A percentile compares a stretch with the other conserved stretches of the same genome.
Conservation (phyloP, 1,140 invertebrate species). For the Brachionus asplanchnoidis region DNA sequence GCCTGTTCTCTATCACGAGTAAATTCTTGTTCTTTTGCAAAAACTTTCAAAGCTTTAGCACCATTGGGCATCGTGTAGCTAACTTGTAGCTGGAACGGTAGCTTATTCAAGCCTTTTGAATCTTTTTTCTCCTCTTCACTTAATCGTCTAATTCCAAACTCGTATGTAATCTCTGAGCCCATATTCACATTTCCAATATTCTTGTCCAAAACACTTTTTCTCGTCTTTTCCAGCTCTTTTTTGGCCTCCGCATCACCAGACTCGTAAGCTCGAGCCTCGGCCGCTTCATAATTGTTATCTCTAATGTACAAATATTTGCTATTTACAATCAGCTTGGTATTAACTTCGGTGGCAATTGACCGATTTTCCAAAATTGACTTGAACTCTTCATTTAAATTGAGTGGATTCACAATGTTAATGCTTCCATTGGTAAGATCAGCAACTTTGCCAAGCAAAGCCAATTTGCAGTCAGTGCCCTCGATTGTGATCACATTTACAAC, state of each 20-base stretch:
- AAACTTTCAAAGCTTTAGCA: conserved; percentile 43
- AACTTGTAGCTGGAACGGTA: conserved; percentile 47
- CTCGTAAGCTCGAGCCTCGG: background rate
- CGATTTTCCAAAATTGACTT: conserved; percentile 31
- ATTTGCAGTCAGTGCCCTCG: conserved; percentile 53
- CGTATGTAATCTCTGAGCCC: conserved; percentile 26
- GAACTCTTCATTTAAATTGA: conserved; percentile 31
- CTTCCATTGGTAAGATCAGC: conserved; percentile 52
- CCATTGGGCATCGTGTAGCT: conserved; percentile 48
- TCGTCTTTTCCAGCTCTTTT: background rate
- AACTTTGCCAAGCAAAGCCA: conserved; percentile 52
- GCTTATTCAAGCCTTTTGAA: background rate
- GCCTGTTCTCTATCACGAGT: background rate
- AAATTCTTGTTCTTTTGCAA: background rate
- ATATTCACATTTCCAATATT: conserved; percentile 36
- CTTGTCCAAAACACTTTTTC: background rate
- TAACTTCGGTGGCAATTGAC: background rate
- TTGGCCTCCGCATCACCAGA: background rate
- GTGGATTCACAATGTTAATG: conserved; percentile 46
- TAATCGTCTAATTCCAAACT: conserved; percentile 29
- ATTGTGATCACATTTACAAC: conserved; percentile 54
- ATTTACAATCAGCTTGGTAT: conserved; percentile 34
- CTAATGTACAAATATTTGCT: conserved; percentile 39
- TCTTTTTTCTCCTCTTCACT: background rate
- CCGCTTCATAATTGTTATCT: conserved; percentile 7